Percentiles rank a stretch among this genome's conserved stretches.
phyloP scores from a whole-genome alignment of 2,797 vertebrate genomes.

The Melopsittacus undulatus region DNA sequence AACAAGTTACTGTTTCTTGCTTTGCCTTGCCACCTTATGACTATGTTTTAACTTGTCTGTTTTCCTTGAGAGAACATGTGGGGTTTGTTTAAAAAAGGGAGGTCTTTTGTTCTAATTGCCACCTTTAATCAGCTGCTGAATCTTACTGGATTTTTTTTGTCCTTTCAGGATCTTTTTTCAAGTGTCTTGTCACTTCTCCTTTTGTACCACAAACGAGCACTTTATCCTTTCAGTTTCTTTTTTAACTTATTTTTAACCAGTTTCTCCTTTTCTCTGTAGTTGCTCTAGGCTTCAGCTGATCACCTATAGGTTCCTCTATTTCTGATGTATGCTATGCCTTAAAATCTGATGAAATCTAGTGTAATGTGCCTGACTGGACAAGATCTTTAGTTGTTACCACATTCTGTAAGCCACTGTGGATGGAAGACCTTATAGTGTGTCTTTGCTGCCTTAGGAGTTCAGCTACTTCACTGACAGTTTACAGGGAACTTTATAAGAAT shows the following conservation, averaged over 20 bases:
- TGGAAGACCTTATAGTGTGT: background rate
- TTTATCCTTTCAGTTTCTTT: background rate
- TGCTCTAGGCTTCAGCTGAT: background rate
- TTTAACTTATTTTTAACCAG: background rate
- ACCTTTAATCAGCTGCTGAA: background rate
- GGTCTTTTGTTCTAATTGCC: background rate
- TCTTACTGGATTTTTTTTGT: background rate
- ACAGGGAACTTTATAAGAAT: background rate
- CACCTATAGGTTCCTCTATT: fast-evolving
- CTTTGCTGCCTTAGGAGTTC: background rate
- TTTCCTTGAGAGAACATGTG: background rate
- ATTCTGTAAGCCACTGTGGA: background rate
- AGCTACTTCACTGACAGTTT: background rate
- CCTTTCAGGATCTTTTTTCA: background rate
- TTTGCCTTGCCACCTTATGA: conserved; percentile 1
- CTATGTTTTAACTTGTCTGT: conserved; percentile 11
- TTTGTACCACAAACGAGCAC: background rate
- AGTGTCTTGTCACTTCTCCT: background rate
- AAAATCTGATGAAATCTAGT: background rate
- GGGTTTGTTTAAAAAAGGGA: background rate
- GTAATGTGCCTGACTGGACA: background rate
- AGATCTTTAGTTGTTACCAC: background rate
- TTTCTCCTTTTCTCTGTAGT: background rate
- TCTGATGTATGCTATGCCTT: background rate
- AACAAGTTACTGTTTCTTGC: background rate